Evolutionary conservation across 2,113 vertebrate species (phyloP).

Genomic region (Hemibagrus wyckioides): DNA sequence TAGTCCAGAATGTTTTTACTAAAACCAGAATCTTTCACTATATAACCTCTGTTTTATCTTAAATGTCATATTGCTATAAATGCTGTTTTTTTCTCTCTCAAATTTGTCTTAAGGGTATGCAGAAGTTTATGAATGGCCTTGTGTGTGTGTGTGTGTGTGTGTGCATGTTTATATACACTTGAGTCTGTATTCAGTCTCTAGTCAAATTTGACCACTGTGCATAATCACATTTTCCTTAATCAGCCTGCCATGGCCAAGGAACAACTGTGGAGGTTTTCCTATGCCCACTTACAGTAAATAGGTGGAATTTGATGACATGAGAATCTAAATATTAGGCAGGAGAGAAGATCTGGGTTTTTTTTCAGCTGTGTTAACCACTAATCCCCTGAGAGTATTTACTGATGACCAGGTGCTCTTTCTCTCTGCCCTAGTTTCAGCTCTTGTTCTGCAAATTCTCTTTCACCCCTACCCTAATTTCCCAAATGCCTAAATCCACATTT

Average conservation of each 20-base stretch:
- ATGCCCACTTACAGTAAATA: background rate
- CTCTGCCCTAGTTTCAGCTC: background rate
- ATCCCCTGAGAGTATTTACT: background rate
- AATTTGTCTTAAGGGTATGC: background rate
- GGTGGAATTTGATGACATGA: background rate
- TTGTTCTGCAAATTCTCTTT: background rate
- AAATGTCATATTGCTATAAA: background rate
- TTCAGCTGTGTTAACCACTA: background rate
- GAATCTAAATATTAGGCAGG: background rate
- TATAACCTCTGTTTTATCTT: background rate
- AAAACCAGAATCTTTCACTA: background rate
- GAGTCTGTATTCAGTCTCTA: background rate
- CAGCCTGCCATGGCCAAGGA: background rate
- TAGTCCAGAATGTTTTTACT: background rate
- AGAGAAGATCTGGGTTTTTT: background rate
- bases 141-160: background rate
- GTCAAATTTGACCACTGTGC: background rate
- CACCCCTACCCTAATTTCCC: constrained; percentile 36
- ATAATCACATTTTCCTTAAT: constrained; percentile 1
- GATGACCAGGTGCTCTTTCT: background rate
- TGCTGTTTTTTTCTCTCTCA: background rate
- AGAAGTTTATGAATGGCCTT: background rate
- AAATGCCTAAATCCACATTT: constrained; percentile 57
- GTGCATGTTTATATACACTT: background rate
- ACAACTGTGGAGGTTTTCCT: background rate